Evolutionary conservation across 2,797 vertebrate species (phyloP), one percentile per base, ranked within the genome.

Genomic region (Orestias chungarensis): DNA sequence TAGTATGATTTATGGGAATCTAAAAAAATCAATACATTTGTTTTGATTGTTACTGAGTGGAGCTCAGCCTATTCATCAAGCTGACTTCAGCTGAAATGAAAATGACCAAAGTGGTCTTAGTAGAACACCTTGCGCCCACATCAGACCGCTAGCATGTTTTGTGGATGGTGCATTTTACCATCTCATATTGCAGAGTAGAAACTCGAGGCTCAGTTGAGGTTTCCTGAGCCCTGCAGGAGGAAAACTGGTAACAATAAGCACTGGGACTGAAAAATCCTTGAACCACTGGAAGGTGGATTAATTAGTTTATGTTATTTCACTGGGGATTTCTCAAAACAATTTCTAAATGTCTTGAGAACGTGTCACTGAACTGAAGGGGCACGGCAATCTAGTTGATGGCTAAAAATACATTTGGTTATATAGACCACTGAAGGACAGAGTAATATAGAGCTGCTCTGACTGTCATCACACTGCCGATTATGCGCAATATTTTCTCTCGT

Each of bases 271-370:
- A 84, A 87, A 77, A 76, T 81, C 81, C 84, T 88, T 91, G 82
- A 88, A 89, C 90, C 76, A 81, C 82, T 87, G 87, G 79, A 88
- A 92, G 87, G 84, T 92, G 88, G 86, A 93, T 92, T 94, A 92
- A 94, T 93, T 93, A 88, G 87, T 93, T 93, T 93, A 91, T 92
- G 87, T 92, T 91, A 91, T 93, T 91, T 89, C 90, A 92, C 83
- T 72, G 38, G 92, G 90, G 92, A 93, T 80, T 88, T 86, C 87
- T 91, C 85, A 89, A 91, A 92, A 93, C 88, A 89, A 91, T 93
- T 89, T 87, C 84, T 82, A 82, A 87, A 88, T 82, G 87, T 89
- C 87, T 89, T 78, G 85, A 88, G 88, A 89, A 87, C 80, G 74
- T 90, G 71, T 79, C 43, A 68, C 82, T 80, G 87, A 92, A 89